Conservation (phyloP, 1,140 invertebrate genomes). For the Panulirus ornatus region DNA sequence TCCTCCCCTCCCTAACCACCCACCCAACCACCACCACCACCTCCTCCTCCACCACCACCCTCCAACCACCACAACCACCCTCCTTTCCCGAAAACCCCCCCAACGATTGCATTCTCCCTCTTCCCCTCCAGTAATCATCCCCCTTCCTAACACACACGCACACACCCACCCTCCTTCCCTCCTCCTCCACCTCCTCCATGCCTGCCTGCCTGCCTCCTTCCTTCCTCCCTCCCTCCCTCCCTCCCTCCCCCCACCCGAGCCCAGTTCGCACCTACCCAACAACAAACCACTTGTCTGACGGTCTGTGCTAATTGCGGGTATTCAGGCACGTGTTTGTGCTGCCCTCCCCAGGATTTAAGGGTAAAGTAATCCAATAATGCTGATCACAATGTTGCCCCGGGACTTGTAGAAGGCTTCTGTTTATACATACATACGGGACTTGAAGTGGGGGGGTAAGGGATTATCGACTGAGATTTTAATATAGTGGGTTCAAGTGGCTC, state of each 20-base stretch:
- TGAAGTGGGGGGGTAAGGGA: too few species aligned
- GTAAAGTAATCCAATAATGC: constrained; percentile 30
- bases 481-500: too few species aligned
- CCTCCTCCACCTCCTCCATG: too few species aligned
- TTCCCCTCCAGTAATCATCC: too few species aligned
- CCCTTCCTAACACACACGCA: too few species aligned
- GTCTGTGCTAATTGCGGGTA: constrained; percentile 21
- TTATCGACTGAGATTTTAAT: too few species aligned
- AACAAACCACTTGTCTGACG: background rate
- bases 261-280: too few species aligned
- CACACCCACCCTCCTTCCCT: too few species aligned
- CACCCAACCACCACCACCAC: background rate
- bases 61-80: background rate
- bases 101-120: too few species aligned
- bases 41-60: background rate
- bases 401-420: too few species aligned
- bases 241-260: background rate
- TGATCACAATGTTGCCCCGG: background rate
- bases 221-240: background rate
- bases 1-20: background rate
- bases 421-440: too few species aligned
- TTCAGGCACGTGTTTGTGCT: constrained; percentile 12
- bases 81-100: background rate
- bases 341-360: constrained; percentile 10
- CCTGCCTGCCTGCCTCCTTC: too few species aligned